phyloP scores from a whole-genome alignment of 1,140 invertebrate species.

The Drosophila santomea region DNA sequence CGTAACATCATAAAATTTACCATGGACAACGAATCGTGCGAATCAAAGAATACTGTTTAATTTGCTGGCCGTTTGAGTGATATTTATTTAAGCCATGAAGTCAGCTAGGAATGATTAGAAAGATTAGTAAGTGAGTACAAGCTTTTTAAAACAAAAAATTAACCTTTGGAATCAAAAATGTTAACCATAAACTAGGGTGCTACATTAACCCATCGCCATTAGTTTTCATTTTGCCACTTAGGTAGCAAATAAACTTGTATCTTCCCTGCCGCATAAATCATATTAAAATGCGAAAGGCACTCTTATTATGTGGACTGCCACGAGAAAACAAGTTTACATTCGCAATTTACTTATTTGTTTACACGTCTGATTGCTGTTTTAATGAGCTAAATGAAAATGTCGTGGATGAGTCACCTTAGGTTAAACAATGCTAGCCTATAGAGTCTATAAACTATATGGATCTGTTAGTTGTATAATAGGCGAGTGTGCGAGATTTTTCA shows the following conservation, averaged over 20 bases:
- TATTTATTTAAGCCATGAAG: neutral
- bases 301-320: conserved; percentile 21
- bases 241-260: conserved; percentile 9
- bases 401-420: conserved; percentile 40
- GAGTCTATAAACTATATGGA: conserved; percentile 24
- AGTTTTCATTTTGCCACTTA: conserved; percentile 20
- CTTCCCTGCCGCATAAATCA: conserved; percentile 27
- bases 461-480: conserved; percentile 10
- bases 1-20: conserved; percentile 9
- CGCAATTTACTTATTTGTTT: conserved; percentile 54
- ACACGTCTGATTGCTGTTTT: conserved; percentile 51
- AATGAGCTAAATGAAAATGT: conserved; percentile 62
- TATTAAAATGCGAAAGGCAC: conserved; percentile 32
- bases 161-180: neutral
- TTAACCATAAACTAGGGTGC: neutral
- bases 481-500: conserved; percentile 47
- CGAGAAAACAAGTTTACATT: conserved; percentile 29
- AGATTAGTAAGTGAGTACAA: neutral
- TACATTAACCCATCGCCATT: conserved; percentile 11
- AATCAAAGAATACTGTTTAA: neutral
- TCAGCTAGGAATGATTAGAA: too few species aligned
- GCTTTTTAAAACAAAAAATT: neutral
- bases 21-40: conserved; percentile 2
- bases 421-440: conserved; percentile 37
- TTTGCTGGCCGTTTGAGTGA: neutral